phyloP scores from a whole-genome alignment of 2,797 vertebrate genomes.

The Parambassis ranga region DNA sequence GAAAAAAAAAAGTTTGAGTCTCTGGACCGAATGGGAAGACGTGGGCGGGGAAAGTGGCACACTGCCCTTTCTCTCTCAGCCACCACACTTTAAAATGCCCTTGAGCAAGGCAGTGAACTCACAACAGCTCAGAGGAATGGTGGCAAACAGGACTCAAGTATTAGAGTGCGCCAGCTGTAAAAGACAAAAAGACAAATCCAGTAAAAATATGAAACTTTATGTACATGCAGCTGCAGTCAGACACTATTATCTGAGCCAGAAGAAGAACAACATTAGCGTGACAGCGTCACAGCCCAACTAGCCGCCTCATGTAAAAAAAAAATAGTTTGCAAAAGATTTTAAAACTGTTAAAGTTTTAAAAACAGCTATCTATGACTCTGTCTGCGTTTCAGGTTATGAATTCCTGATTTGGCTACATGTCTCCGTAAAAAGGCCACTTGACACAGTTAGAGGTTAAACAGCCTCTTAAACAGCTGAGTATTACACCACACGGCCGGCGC shows the following conservation, averaged over 20 bases:
- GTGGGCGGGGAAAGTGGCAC: slow-evolving; percentile 39
- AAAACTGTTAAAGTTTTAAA: no score
- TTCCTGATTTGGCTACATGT: slow-evolving; percentile 31
- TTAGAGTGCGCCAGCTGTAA: background rate
- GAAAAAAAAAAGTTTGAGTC: slow-evolving; percentile 16
- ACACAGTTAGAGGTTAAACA: slow-evolving; percentile 72
- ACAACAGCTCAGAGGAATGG: slow-evolving; percentile 18
- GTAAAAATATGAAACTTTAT: background rate
- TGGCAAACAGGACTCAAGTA: slow-evolving; percentile 1
- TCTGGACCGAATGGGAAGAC: slow-evolving; percentile 29
- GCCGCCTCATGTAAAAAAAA: no score
- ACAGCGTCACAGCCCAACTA: no score
- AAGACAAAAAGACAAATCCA: background rate
- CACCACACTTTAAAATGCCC: slow-evolving; percentile 32
- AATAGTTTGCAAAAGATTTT: no score
- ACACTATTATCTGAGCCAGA: no score
- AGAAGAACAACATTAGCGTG: no score
- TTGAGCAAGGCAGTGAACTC: slow-evolving; percentile 50
- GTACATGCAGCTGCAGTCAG: background rate
- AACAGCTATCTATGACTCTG: background rate
- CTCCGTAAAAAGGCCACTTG: slow-evolving; percentile 55
- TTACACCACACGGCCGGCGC: slow-evolving; percentile 47
- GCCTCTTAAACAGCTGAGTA: slow-evolving; percentile 69
- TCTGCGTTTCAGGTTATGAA: background rate
- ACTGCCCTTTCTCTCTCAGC: slow-evolving; percentile 33